These are phyloP conservation scores for Drosophila atripex DNA, from an alignment of 2,888 invertebrate species.

Conservation along the genomic window DNA sequence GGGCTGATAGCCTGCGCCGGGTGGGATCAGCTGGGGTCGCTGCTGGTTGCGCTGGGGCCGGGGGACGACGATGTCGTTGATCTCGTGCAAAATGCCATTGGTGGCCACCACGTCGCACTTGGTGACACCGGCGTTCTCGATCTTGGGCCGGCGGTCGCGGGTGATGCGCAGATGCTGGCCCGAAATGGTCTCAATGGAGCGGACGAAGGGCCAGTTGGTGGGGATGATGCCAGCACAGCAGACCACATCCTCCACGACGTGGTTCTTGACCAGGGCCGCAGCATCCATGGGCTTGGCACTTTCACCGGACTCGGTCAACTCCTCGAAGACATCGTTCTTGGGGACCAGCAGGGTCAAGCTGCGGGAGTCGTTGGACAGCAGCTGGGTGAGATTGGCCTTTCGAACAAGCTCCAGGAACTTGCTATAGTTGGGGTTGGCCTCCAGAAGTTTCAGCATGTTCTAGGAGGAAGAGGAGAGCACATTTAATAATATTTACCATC, in stretches of 20 bases:
- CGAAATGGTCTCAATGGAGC: slow-evolving; percentile 82
- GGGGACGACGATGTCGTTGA: slow-evolving; percentile 83
- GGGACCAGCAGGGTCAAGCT: slow-evolving; percentile 83
- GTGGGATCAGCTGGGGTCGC: slow-evolving; percentile 54
- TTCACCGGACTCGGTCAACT: slow-evolving; percentile 76
- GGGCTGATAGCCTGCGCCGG: slow-evolving; percentile 53
- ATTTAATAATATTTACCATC: background rate
- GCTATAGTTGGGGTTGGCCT: slow-evolving; percentile 82
- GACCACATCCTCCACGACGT: slow-evolving; percentile 83
- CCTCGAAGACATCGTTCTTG: slow-evolving; percentile 83
- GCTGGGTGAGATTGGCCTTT: slow-evolving; percentile 80
- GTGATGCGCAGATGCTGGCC: slow-evolving; percentile 81
- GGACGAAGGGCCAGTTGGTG: slow-evolving; percentile 84
- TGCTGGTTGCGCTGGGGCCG: slow-evolving; percentile 50
- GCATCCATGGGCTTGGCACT: slow-evolving; percentile 66
- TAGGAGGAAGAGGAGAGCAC: slow-evolving; percentile 24
- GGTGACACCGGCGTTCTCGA: slow-evolving; percentile 84
- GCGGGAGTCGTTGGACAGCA: slow-evolving; percentile 76
- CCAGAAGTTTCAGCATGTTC: slow-evolving; percentile 80
- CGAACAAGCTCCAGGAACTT: slow-evolving; percentile 82
- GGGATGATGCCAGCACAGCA: slow-evolving; percentile 84
- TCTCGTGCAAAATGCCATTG: slow-evolving; percentile 84
- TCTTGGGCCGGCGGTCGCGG: slow-evolving; percentile 83
- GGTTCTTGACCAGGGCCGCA: slow-evolving; percentile 80
- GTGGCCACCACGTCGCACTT: slow-evolving; percentile 83